phyloP scores from a whole-genome alignment of 2,888 invertebrate genomes.

The Hydraecia micacea region DNA sequence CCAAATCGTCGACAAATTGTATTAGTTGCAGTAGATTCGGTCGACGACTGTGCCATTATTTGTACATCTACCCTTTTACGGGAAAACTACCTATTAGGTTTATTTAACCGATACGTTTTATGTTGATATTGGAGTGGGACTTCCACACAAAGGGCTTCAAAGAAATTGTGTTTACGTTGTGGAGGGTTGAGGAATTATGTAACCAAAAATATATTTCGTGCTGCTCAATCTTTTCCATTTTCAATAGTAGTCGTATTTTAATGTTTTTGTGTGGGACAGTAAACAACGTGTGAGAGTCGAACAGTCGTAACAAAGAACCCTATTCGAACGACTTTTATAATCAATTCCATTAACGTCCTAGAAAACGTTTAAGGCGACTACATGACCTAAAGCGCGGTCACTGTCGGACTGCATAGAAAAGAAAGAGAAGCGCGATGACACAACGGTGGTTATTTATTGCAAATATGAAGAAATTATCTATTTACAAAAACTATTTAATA shows the following conservation, averaged over 20 bases:
- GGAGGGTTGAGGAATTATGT: neutral
- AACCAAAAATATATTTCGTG: neutral
- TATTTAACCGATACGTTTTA: constrained; percentile 15
- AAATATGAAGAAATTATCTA: too few species aligned
- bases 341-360: constrained; percentile 8
- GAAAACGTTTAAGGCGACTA: neutral
- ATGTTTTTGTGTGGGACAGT: neutral
- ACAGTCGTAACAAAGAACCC: neutral
- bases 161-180: neutral
- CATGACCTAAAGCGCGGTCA: too few species aligned
- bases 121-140: constrained; percentile 16
- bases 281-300: neutral
- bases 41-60: constrained; percentile 20
- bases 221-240: neutral
- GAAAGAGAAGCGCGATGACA: too few species aligned
- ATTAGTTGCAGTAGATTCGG: constrained; percentile 33
- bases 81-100: constrained; percentile 19
- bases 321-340: neutral
- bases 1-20: constrained; percentile 39
- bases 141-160: constrained; percentile 6
- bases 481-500: too few species aligned
- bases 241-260: neutral
- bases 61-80: constrained; percentile 19
- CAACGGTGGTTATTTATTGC: too few species aligned
- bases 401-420: too few species aligned